Evolutionary conservation across 2,113 vertebrate species (phyloP), one percentile per base, ranked within the genome.

Genomic region (Pimephales promelas): DNA sequence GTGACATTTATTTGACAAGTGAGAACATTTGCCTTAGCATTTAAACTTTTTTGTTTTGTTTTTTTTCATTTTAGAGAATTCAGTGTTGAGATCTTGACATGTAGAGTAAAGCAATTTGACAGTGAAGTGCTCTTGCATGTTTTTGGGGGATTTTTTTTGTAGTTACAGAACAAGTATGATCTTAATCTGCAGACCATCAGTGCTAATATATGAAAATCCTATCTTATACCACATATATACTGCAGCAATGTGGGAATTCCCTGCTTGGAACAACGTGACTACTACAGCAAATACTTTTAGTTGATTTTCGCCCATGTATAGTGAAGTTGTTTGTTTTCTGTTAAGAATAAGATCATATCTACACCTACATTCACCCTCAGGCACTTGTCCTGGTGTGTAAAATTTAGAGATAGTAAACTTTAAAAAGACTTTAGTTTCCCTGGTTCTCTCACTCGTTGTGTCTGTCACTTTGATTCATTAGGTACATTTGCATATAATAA

Each of bases 401-500:
- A 4, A 76, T 34, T 45, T 72, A 56, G 7, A 56, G n/a, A 76
- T 36, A 56, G 5, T 47, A 72, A 47, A 72, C 40, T 26, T 24
- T 5, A 16, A 72, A 45, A 47, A 14, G 40, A 24, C 10, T 40
- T 43, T 7, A 45, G 40, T 24, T 71, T 71, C 68, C 4, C 47
- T 16, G 40, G 26, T 9, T 56, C 34, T 56, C 70, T 56, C 6
- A 13, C 6, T 62, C 20, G 9, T 62, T 57, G 28, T 40, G 74
- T 77, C 26, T 36, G 8, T 71, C 10, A 56, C 18, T 7, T 40
- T 83, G 31, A 45, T 62, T 73, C 45, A 57, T 74, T 20, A 40
- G 40, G 40, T 2, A 10, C 16, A 40, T 59, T 71, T 59, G 31
- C 18, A 71, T 72, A 71, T 71, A 84, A 62, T 81, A n/a, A 68